A percentile compares a stretch with the other conserved stretches of the same genome.
These are phyloP conservation scores for Drosophila percnosoma DNA, from an alignment of 2,888 invertebrate species.

Conservation along the genomic window DNA sequence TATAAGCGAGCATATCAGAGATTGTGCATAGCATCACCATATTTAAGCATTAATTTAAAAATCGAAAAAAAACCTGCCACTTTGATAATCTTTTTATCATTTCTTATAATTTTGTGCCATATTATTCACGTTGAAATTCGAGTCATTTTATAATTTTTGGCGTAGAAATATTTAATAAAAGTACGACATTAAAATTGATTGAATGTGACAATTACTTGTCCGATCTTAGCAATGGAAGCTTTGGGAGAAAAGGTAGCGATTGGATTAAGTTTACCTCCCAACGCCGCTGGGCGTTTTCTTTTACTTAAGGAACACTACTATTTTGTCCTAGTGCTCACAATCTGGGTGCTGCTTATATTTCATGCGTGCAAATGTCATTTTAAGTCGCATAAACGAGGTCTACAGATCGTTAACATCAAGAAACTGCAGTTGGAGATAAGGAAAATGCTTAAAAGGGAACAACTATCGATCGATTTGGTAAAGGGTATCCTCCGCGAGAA, in stretches of 20 bases:
- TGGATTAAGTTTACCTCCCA: background rate
- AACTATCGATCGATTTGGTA: conserved; percentile 19
- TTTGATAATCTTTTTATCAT: background rate
- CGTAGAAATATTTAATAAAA: background rate
- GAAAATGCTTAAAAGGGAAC: conserved; percentile 37
- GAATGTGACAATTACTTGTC: background rate
- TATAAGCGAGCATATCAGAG: background rate
- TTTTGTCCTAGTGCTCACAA: conserved; percentile 12
- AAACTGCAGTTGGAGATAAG: conserved; percentile 39
- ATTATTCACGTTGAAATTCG: background rate
- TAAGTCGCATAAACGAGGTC: conserved; percentile 1
- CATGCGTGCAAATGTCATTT: conserved; percentile 22
- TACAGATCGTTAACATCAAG: conserved; percentile 20
- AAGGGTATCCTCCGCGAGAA: conserved; percentile 18
- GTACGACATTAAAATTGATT: background rate
- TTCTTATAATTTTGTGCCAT: background rate
- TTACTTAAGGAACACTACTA: background rate
- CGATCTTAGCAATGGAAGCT: conserved; percentile 4
- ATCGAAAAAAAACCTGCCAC: background rate
- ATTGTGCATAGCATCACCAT: background rate
- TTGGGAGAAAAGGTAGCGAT: background rate
- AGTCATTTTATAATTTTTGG: conserved; percentile 22
- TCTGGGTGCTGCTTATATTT: conserved; percentile 38
- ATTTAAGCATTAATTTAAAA: background rate
- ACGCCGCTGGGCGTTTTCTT: background rate